phyloP scores from a whole-genome alignment of 2,888 invertebrate genomes.

The Cerastis leucographa region DNA sequence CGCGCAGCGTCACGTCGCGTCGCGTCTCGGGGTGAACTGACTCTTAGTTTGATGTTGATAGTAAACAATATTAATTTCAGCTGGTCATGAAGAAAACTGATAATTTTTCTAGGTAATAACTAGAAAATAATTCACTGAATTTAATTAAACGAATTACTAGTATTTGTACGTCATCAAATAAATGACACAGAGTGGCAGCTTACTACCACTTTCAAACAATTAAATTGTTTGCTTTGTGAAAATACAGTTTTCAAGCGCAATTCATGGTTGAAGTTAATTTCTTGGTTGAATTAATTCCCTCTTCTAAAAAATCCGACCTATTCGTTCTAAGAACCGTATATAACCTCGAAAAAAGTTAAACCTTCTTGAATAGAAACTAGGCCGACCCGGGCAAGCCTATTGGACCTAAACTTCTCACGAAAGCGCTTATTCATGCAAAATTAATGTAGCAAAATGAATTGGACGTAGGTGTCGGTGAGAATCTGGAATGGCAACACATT shows the following conservation, averaged over 20 bases:
- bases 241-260: background rate
- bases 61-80: background rate
- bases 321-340: constrained; percentile 15
- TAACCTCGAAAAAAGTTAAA: background rate
- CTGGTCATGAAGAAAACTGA: background rate
- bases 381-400: constrained; percentile 25
- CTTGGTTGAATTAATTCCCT: background rate
- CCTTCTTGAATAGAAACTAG: constrained; percentile 42
- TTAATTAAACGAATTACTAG: background rate
- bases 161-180: background rate
- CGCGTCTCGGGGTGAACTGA: no score
- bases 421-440: constrained; percentile 64
- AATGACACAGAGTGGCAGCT: background rate
- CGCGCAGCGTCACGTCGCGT: no score
- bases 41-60: background rate
- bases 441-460: constrained; percentile 67
- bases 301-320: background rate
- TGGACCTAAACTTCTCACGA: constrained; percentile 42
- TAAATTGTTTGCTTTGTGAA: background rate
- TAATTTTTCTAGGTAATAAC: background rate
- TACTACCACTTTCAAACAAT: background rate
- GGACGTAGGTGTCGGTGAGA: constrained; percentile 62
- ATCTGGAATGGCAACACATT: constrained; percentile 73
- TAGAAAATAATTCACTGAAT: background rate
- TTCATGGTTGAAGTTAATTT: background rate